Base-by-base conservation (phyloP, 2,113 vertebrate species). In the Accipiter cooperii region DNA sequence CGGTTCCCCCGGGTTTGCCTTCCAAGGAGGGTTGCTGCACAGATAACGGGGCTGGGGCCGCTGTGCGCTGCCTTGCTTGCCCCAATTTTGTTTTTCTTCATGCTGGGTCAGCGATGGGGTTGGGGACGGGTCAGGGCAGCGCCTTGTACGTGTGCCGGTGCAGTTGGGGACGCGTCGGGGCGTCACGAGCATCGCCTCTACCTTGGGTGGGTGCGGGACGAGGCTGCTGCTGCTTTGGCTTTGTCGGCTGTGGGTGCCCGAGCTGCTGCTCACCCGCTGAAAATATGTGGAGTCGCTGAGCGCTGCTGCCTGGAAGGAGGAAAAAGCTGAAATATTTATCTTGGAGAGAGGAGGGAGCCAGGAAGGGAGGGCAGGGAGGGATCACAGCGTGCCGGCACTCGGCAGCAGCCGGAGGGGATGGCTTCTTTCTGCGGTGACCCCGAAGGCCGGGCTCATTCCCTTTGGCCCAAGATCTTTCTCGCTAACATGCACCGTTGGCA, bases 111-210 rank as follows among this genome's bases (percentile, higher is more conserved):
- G 31, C 2, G 40, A 12, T 46, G 54, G 29, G 6, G 17, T 7
- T 74, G 52, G 12, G 49, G 36, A 12, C 6, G 38, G 63, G 20
- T 55, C 34, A 34, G 46, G 20, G 63, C 34, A 34, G 46, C 5
- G 5, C 63, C 34, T 17, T 25, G 3, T 13, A 3, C 4, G 1
- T 1, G 1, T 20, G n/a, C 14, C 2, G 25, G 6, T 63, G 51
- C 0, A 2, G 42, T 2, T 57, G 36, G 42, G 63, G 42, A 18
- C 5, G 9, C 1, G 1, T 40, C 1, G 5, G 24, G 46, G 38
- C 17, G 71, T 21, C 21, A 0, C 0, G 13, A 51, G 17, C 24
- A 7, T 89, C 17, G 0, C 36, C 0, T 0, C 49, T 42, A 9
- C 79, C 44, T 25, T 8, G 26, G 36, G 5, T 49, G 44, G 31